Conservation (phyloP, 2,113 vertebrate species). For the Vimba vimba region DNA sequence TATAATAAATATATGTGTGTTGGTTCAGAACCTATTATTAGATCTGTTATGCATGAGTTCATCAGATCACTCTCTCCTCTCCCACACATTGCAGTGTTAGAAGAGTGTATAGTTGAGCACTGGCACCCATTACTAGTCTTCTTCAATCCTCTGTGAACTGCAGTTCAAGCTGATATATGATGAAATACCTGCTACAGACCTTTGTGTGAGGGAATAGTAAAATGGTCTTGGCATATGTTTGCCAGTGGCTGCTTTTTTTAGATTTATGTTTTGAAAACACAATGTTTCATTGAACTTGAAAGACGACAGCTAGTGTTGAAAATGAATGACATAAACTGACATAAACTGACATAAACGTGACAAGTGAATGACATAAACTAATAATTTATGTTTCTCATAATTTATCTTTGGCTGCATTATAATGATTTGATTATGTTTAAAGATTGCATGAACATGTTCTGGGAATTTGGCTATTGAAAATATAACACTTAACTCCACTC, state of each 20-base stretch:
- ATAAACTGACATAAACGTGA: not conserved
- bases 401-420: not conserved
- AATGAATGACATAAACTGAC: not conserved
- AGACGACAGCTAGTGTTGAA: not conserved
- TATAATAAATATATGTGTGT: too few species aligned
- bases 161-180: conserved; percentile 27
- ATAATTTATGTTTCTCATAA: not conserved
- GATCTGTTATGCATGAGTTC: conserved; percentile 7
- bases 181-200: conserved; percentile 13
- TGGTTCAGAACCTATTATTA: conserved; percentile 6
- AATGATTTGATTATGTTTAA: not conserved
- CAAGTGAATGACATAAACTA: not conserved
- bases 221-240: not conserved
- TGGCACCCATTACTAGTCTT: conserved; percentile 10
- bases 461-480: not conserved
- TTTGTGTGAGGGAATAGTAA: conserved; percentile 15
- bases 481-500: not conserved
- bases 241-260: not conserved
- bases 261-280: not conserved
- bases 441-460: not conserved
- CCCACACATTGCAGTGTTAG: conserved; percentile 14
- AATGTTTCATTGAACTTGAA: not conserved
- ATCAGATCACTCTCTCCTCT: conserved; percentile 2
- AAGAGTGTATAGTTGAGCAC: conserved; percentile 20
- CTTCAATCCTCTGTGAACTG: conserved; percentile 11